Evolutionary conservation across 2,797 vertebrate genomes (phyloP).

Genomic region (Anomalospiza imberbis): DNA sequence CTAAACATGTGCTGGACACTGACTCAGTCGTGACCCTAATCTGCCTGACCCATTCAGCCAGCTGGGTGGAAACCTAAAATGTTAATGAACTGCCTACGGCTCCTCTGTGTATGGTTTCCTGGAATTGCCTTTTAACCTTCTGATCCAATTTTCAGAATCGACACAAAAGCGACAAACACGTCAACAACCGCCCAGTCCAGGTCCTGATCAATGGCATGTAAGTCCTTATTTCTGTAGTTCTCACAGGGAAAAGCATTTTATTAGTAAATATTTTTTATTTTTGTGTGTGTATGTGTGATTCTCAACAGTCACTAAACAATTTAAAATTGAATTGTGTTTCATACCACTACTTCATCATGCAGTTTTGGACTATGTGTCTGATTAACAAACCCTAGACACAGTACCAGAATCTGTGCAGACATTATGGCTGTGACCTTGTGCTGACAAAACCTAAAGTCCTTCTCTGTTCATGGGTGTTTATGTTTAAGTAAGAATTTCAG

Average conservation of each 20-base stretch:
- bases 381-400: neutral
- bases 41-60: neutral
- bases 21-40: neutral
- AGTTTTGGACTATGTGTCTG: neutral
- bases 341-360: neutral
- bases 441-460: neutral
- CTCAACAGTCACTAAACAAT: neutral
- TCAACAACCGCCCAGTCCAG: constrained; percentile 88
- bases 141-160: constrained; percentile 78
- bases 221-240: constrained; percentile 59
- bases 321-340: neutral
- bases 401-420: neutral
- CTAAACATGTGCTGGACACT: neutral
- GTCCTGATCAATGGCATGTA: constrained; percentile 86
- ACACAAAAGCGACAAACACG: constrained; percentile 86
- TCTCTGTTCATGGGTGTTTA: neutral
- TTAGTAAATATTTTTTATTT: neutral
- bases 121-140: neutral
- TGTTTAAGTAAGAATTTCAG: neutral
- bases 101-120: neutral
- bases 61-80: neutral
- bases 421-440: neutral
- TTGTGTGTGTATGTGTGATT: neutral
- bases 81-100: neutral
- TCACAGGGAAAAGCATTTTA: neutral